Base-by-base conservation (phyloP, 2,888 invertebrate genomes). In the Heliconius sara region DNA sequence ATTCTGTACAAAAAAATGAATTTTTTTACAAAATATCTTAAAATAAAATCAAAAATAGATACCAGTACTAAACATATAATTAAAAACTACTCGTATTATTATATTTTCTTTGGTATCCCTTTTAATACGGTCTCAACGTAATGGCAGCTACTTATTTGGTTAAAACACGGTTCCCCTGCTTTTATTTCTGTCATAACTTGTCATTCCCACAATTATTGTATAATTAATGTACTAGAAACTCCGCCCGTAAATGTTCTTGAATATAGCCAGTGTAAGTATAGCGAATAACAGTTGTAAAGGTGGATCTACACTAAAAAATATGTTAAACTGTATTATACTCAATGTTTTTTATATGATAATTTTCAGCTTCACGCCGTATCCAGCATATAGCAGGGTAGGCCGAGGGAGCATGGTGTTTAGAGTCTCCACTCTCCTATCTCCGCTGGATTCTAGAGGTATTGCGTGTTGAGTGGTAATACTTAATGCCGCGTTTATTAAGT, bases 201-300 rank as follows among this genome's bases (percentile, higher is more conserved):
- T 81, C 80, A 76, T 79, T 79, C 39, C 66, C 74, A 77, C 81
- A 74, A 79, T 81, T 79, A 81, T 77, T 79, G 77, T 79, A 77
- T 79, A 81, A 81, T 79, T 81, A 81, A 81, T 79, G 81, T 81
- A 81, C 81, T 77, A 77, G 81, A 81, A 81, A 81, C 71, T 72
- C 74, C 66, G 81, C 74, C 63, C 75, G 79, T 79, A 81, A 79
- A 79, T 81, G 81, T 77, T 74, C 79, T 73, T 65, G 60, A 71
- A 63, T 57, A 74, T 70, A 74, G 27, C 27, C 7, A 43, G 39
- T 60, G 52, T 52, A 66, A 22, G 52, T 73, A 73, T 73, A 73
- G 34, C 73, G 10, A 39, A 75, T 27, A 43, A 43, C 65, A 75
- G 43, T 43, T n/a, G 39, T 71, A 63, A 77, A 13, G 52, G 25